Conservation (phyloP, 2,797 vertebrate species). For the Malacoctenus gilli region DNA sequence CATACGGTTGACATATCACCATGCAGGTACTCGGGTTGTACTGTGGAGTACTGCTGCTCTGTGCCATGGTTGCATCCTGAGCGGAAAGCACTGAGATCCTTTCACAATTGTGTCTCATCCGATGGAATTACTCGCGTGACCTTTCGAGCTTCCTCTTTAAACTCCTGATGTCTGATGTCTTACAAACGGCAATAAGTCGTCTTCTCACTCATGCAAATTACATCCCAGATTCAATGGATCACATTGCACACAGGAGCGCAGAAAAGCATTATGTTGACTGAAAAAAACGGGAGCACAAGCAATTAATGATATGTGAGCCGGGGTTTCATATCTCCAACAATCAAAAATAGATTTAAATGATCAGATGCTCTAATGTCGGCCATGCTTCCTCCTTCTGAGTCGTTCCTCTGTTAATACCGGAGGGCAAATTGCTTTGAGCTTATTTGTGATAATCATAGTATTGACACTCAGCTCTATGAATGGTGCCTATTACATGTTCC, state of each 20-base stretch:
- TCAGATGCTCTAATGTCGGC: conserved; percentile 58
- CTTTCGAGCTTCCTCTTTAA: conserved; percentile 66
- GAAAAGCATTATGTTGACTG: conserved; percentile 73
- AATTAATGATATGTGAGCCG: conserved; percentile 75
- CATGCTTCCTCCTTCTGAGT: conserved; percentile 46
- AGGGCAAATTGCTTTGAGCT: conserved; percentile 70
- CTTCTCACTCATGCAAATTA: conserved; percentile 72
- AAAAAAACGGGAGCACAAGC: conserved; percentile 66
- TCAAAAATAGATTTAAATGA: conserved; percentile 76
- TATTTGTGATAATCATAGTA: conserved; percentile 78
- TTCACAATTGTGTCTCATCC: conserved; percentile 36
- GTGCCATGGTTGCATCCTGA: conserved; percentile 1
- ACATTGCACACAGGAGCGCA: conserved; percentile 50
- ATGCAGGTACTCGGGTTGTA: not conserved
- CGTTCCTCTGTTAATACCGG: conserved; percentile 59
- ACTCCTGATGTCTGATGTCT: conserved; percentile 52
- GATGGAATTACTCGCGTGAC: conserved; percentile 66
- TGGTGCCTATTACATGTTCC: conserved; percentile 71
- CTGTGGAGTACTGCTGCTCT: not conserved
- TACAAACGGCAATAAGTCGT: conserved; percentile 64
- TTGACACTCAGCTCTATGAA: conserved; percentile 67
- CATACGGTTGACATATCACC: not conserved
- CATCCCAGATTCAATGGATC: conserved; percentile 65
- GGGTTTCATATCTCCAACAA: conserved; percentile 70
- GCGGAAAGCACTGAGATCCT: conserved; percentile 47